These are phyloP conservation scores for Acropora yongei DNA, from an alignment of 64 coral and sea anemone genomes.

Conservation along the genomic window DNA sequence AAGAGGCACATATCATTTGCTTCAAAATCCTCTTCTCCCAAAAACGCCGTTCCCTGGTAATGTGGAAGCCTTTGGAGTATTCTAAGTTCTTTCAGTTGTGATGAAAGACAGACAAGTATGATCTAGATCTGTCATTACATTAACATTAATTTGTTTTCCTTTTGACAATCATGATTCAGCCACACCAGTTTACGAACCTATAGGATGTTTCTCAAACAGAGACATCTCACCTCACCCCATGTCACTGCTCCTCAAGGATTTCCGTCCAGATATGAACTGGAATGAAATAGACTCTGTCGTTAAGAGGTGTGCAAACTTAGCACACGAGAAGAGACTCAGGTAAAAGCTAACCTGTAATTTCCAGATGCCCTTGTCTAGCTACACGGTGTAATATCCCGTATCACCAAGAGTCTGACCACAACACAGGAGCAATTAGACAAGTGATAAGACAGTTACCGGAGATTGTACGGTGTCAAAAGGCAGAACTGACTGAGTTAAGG, in stretches of 20 bases:
- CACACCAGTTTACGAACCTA: constrained; percentile 29
- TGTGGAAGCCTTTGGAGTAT: too few relatives aligned
- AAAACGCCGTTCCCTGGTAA: too few relatives aligned
- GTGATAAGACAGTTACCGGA: too few relatives aligned
- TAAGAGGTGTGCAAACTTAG: constrained; percentile 22
- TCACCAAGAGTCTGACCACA: too few relatives aligned
- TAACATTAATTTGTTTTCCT: not conserved
- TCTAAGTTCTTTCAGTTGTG: too few relatives aligned
- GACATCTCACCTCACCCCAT: constrained; percentile 43
- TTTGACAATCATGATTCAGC: not conserved
- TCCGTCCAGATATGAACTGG: constrained; percentile 62
- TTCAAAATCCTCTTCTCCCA: too few relatives aligned
- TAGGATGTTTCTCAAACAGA: constrained; percentile 62
- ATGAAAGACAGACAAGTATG: not conserved
- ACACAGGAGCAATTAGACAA: too few relatives aligned
- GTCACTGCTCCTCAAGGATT: constrained; percentile 62
- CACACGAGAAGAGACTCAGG: constrained; percentile 32
- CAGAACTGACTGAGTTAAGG: too few relatives aligned
- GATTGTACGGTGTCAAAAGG: too few relatives aligned
- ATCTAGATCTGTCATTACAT: not conserved
- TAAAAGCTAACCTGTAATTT: not conserved
- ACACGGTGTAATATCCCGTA: too few relatives aligned
- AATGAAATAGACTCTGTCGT: constrained; percentile 58
- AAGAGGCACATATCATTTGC: too few relatives aligned
- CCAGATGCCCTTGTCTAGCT: too few relatives aligned